Percentiles rank a stretch among this genome's conserved stretches.
Evolutionary conservation across 2,797 vertebrate species (phyloP).

Genomic region (Rhabdomys pumilio): DNA sequence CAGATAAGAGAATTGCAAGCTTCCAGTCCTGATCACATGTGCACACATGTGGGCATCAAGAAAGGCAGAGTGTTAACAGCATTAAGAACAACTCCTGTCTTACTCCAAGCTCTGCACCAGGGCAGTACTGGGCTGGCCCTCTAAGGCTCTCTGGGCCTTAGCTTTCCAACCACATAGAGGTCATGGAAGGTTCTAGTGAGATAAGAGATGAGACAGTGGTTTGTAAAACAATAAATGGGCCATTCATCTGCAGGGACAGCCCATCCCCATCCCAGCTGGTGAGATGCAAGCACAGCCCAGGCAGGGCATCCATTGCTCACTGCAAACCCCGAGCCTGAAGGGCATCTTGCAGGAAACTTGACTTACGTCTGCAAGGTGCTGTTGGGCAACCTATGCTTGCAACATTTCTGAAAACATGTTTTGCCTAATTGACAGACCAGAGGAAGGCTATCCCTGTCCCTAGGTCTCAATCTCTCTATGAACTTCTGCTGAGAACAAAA

Average conservation of each 20-base stretch:
- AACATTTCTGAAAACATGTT: slow-evolving; percentile 53
- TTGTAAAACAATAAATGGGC: not conserved
- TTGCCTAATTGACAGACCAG: not conserved
- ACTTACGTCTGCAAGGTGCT: not conserved
- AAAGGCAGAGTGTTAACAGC: rapidly evolving
- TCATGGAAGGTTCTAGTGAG: not conserved
- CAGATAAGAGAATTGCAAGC: not conserved
- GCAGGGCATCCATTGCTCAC: not conserved
- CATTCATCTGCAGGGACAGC: not conserved
- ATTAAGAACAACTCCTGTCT: not conserved
- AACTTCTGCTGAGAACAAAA: slow-evolving; percentile 63
- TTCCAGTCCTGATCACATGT: not conserved
- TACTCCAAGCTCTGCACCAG: not conserved
- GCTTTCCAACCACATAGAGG: not conserved
- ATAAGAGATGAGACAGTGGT: not conserved
- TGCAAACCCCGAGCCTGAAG: rapidly evolving
- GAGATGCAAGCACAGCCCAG: rapidly evolving
- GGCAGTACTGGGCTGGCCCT: not conserved
- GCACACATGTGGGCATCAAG: not conserved
- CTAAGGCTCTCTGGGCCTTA: not conserved
- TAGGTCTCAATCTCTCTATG: slow-evolving; percentile 54
- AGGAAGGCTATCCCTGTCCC: not conserved
- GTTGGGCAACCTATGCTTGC: slow-evolving; percentile 53
- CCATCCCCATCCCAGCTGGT: not conserved
- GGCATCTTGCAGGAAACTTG: not conserved